Conservation (phyloP, 1,140 invertebrate genomes). For the Trissolcus basalis region DNA sequence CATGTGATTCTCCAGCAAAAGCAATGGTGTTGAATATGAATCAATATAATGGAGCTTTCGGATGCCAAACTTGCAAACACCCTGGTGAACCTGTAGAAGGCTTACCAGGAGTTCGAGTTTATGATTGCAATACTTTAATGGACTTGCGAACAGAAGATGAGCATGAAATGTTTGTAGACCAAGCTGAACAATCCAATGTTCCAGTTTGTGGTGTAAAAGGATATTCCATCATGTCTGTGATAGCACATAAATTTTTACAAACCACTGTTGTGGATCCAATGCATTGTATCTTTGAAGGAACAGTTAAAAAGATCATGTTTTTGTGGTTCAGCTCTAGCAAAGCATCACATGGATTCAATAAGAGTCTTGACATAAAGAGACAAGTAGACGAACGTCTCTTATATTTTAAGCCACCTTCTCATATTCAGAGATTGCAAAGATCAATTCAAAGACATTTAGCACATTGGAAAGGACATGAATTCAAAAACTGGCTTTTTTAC, state of each 20-base stretch:
- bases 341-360: neutral
- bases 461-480: constrained; percentile 24
- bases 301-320: constrained; percentile 16
- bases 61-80: constrained; percentile 8
- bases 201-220: constrained; percentile 47
- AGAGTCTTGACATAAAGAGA: neutral
- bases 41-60: constrained; percentile 5
- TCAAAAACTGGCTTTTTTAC: constrained; percentile 26
- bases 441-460: constrained; percentile 29
- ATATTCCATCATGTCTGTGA: constrained; percentile 13
- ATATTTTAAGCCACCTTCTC: constrained; percentile 1
- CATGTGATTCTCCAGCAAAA: constrained; percentile 33
- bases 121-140: constrained; percentile 6
- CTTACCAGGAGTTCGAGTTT: constrained; percentile 5
- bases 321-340: neutral
- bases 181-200: neutral
- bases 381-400: constrained; percentile 7
- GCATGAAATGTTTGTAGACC: constrained; percentile 15
- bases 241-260: constrained; percentile 17
- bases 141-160: constrained; percentile 28
- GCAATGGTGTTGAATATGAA: constrained; percentile 21
- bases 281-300: constrained; percentile 49
- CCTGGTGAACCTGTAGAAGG: neutral
- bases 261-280: constrained; percentile 45
- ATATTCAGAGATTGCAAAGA: constrained; percentile 21